Evolutionary conservation across 2,113 vertebrate species (phyloP), one percentile per base, ranked within the genome.

Genomic region (Nestor notabilis): DNA sequence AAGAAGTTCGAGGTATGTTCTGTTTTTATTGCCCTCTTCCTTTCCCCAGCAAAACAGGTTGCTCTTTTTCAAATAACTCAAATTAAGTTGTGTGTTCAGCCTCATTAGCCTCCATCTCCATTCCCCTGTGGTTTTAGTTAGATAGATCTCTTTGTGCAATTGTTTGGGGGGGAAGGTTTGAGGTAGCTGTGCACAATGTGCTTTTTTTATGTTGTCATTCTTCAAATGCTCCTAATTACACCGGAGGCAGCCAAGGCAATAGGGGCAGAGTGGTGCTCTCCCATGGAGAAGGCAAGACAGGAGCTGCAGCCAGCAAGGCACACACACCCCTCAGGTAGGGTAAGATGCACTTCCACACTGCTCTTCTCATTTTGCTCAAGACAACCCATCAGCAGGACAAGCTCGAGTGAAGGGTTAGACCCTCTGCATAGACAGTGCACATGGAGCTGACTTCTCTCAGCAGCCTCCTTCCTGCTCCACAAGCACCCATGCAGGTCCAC

Each of bases 91-190:
- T 65, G 66, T 46, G 65, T 92, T 95, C 83, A 95, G 83, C 77
- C 83, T 95, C 96, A 96, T 97, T 96, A 96, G 69, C 61, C 28
- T 92, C 37, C 44, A 89, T 91, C 58, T 82, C 90, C 31, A 61
- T 87, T 76, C 82, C 86, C 65, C 81, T 52, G 56, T 0, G 0
- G 61, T 70, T 95, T 95, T 87, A 96, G 91, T 95, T 91, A 94
- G 92, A 41, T 43, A 61, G 56, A n/a, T 91, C 65, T 89, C 76
- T 95, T 68, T 89, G 81, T 87, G 37, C 53, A 33, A 58, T 58
- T 58, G 33, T 58, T 23, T 58, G n/a, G 13, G 20, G 56, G 56
- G 33, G 20, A 58, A 58, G 21, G 56, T 58, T n/a, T 58, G 56
- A 58, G 56, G 56, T n/a, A 58, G 56, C 33, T n/a, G 20, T n/a